A percentile compares a stretch with the other conserved stretches of the same genome.
phyloP scores from a whole-genome alignment of 2,797 vertebrate species.

The Chelon labrosus region DNA sequence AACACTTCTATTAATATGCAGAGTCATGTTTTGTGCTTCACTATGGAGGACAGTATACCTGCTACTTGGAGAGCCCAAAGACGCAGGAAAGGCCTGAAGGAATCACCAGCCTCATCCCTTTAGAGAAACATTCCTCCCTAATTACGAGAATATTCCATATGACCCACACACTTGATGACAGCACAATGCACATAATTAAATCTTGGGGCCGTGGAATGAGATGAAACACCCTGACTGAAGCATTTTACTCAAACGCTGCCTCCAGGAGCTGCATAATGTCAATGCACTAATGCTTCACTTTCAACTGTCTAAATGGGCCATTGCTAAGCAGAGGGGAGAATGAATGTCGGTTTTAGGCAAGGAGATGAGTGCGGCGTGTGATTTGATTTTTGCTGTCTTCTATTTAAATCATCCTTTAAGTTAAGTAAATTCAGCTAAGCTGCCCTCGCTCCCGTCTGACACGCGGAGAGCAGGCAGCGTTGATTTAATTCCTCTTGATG shows the following conservation, averaged over 20 bases:
- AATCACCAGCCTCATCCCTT: neutral
- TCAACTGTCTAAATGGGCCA: conserved; percentile 18
- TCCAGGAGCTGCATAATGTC: conserved; percentile 37
- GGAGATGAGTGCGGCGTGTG: neutral
- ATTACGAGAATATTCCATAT: conserved; percentile 47
- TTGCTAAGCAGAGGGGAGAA: neutral
- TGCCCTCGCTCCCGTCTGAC: conserved; percentile 68
- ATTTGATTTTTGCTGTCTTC: conserved; percentile 46
- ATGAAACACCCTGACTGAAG: conserved; percentile 22
- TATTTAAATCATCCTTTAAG: conserved; percentile 44
- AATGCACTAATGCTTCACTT: conserved; percentile 29
- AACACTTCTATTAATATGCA: conserved; percentile 31
- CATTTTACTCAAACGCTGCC: conserved; percentile 26
- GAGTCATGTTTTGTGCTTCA: conserved; percentile 10
- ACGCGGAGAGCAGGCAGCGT: conserved; percentile 43
- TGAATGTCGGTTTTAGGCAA: neutral
- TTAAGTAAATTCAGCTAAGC: conserved; percentile 65
- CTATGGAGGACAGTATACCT: neutral
- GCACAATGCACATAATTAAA: conserved; percentile 39
- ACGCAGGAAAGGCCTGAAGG: conserved; percentile 8
- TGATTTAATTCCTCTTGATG: conserved; percentile 80
- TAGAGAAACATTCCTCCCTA: conserved; percentile 14
- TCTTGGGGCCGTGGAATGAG: conserved; percentile 16
- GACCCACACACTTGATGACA: conserved; percentile 30
- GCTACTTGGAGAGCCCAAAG: neutral